These are phyloP conservation scores for Orycteropus afer DNA, from an alignment of 2,113 vertebrate species.

Conservation along the genomic window DNA sequence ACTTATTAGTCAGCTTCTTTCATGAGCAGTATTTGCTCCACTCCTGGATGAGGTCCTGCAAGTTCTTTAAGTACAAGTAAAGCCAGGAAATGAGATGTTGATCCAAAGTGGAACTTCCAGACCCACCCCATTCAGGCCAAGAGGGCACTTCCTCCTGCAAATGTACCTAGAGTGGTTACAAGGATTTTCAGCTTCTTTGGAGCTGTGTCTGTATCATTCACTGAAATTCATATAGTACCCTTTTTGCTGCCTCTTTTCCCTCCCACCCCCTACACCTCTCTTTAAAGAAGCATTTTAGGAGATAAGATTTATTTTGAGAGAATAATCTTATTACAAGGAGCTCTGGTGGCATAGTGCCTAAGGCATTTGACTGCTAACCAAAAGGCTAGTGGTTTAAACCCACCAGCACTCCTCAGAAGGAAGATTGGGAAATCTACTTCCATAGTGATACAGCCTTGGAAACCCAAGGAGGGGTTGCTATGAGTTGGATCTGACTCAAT, in stretches of 20 bases:
- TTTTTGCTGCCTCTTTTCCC: not conserved
- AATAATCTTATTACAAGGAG: constrained; percentile 38
- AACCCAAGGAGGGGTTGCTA: too few species aligned
- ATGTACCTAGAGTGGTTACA: not conserved
- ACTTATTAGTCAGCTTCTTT: constrained; percentile 23
- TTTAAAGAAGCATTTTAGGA: constrained; percentile 46
- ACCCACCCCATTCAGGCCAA: not conserved
- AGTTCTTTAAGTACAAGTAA: constrained; percentile 41
- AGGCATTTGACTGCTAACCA: too few species aligned
- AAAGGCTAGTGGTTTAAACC: too few species aligned
- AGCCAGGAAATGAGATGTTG: constrained; percentile 47
- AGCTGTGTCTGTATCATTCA: constrained; percentile 31
- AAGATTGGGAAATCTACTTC: too few species aligned
- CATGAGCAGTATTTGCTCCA: not conserved
- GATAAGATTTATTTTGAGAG: constrained; percentile 7
- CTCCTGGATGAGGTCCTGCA: not conserved
- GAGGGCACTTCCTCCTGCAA: constrained; percentile 30
- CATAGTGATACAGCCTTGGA: too few species aligned
- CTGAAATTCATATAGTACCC: constrained; percentile 17
- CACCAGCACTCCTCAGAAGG: too few species aligned
- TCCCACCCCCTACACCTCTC: not conserved
- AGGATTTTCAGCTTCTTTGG: not conserved
- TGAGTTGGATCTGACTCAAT: too few species aligned
- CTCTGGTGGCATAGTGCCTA: too few species aligned
- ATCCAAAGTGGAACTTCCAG: constrained; percentile 2